Evolutionary conservation across 1,140 invertebrate species (phyloP), one percentile per base, ranked within the genome.

Genomic region (Pissodes strobi): DNA sequence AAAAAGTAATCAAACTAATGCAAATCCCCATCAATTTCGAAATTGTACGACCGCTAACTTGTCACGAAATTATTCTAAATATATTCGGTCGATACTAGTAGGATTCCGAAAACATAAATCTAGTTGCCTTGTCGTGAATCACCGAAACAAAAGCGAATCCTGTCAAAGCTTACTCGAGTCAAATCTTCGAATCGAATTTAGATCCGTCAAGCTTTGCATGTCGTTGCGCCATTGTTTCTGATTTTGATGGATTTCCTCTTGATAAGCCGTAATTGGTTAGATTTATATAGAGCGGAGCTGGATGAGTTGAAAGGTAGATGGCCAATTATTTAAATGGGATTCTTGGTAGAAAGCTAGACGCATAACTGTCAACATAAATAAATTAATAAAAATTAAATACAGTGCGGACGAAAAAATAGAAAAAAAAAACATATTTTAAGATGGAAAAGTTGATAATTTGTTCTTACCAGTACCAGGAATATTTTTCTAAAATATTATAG

Each of bases 101-200:
- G 41, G 63, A 59, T 65, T 63, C 43, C 49, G 18, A 65, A 58
- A 59, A 68, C 70, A 72, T 73, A 73, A 73, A 73, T 73, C 72
- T 67, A 66, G 56, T 52, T 58, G 58, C 38, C 63, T 73, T 72
- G 70, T 72, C 72, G 60, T 66, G 72, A 70, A 73, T 73, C 70
- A 73, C 52, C 61, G 62, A 66, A 73, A 73, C 68, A 72, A 73
- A 73, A 70, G 70, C 58, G 64, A 65, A 61, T 70, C 58, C 68
- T 72, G 72, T 73, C 71, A 73, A 59, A 61, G 71, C 66, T 70
- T 68, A 49, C 64, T 66, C 51, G 64, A 69, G 53, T 73, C 69
- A 73, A 73, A 73, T 73, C 67, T 66, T 65, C 67, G 63, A 53
- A 68, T 67, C 68, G 69, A 71, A 68, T 72, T 72, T 70, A 69